Percentiles rank a stretch among this genome's conserved stretches.
These are phyloP conservation scores for Hyposoter dolosus DNA, from an alignment of 2,888 invertebrate species.

Conservation along the genomic window DNA sequence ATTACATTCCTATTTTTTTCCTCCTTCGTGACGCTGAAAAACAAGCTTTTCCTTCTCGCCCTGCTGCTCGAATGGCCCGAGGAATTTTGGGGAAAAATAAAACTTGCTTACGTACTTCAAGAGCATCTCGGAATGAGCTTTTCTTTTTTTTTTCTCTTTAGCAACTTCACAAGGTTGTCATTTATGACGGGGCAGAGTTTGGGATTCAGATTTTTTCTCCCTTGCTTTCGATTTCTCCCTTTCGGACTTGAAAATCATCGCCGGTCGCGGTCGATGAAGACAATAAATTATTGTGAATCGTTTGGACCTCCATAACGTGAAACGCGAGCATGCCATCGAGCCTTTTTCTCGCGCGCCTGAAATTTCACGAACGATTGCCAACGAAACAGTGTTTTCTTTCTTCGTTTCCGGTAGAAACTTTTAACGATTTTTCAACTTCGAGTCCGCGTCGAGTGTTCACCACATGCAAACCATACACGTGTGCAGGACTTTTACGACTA, in stretches of 20 bases:
- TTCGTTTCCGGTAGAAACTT: conserved; percentile 44
- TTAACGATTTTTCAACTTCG: conserved; percentile 56
- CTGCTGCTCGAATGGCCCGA: neutral
- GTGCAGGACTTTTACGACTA: conserved; percentile 29
- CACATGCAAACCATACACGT: conserved; percentile 30
- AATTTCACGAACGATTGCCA: conserved; percentile 22
- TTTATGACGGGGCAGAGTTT: conserved; percentile 10
- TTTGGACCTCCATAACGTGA: conserved; percentile 62
- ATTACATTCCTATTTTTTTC: conserved; percentile 21
- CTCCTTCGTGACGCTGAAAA: neutral
- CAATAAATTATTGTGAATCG: conserved; percentile 60
- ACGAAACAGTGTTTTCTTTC: conserved; percentile 56
- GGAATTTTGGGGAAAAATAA: conserved; percentile 29
- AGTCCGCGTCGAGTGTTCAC: conserved; percentile 5
- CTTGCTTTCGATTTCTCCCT: neutral
- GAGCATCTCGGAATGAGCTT: conserved; percentile 7
- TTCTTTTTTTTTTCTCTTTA: conserved; percentile 19
- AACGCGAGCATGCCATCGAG: conserved; percentile 60
- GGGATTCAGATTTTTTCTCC: neutral
- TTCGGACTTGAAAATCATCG: conserved; percentile 21
- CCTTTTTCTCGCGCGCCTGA: conserved; percentile 28
- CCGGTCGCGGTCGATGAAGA: conserved; percentile 12
- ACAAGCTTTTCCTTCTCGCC: neutral
- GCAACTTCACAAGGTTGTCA: conserved; percentile 26
- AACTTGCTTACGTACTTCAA: conserved; percentile 35